These are phyloP conservation scores for Ophonus ardosiacus DNA, from an alignment of 2,888 invertebrate genomes.

Conservation along the genomic window DNA sequence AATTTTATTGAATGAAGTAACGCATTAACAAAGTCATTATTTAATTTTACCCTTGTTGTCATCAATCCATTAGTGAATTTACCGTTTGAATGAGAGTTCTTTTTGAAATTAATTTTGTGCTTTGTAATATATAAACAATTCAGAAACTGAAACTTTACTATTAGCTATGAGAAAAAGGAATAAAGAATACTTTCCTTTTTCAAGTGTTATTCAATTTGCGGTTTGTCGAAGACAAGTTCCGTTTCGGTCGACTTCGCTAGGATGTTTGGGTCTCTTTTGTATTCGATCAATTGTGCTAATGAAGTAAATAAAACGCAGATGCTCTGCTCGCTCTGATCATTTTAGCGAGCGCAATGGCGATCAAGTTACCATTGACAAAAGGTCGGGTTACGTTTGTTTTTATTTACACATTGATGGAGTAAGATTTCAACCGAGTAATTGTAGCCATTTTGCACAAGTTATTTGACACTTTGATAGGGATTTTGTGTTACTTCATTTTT, in stretches of 20 bases:
- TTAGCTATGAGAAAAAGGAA: slow-evolving; percentile 9
- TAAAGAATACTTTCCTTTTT: neutral
- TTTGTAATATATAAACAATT: neutral
- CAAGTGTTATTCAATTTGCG: slow-evolving; percentile 29
- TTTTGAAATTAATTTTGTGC: neutral
- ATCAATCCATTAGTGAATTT: neutral
- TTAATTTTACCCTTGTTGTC: neutral
- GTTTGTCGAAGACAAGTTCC: slow-evolving; percentile 1
- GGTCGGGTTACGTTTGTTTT: slow-evolving; percentile 7
- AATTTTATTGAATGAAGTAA: neutral
- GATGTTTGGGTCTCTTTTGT: slow-evolving; percentile 26
- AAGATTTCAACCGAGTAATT: neutral
- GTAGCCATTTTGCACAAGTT: neutral
- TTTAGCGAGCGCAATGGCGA: slow-evolving; percentile 1
- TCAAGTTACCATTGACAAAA: slow-evolving; percentile 15
- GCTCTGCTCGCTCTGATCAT: slow-evolving; percentile 6
- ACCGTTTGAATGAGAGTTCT: neutral
- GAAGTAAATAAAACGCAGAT: slow-evolving; percentile 28
- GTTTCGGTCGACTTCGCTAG: neutral
- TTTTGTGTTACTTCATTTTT: neutral
- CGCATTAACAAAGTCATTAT: neutral
- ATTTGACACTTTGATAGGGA: neutral
- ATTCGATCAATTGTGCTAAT: slow-evolving; percentile 22
- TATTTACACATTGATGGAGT: neutral
- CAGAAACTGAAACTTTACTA: slow-evolving; percentile 21